These are phyloP conservation scores for Orthonychiurus folsomi DNA, from an alignment of 2,888 invertebrate species.

Conservation along the genomic window DNA sequence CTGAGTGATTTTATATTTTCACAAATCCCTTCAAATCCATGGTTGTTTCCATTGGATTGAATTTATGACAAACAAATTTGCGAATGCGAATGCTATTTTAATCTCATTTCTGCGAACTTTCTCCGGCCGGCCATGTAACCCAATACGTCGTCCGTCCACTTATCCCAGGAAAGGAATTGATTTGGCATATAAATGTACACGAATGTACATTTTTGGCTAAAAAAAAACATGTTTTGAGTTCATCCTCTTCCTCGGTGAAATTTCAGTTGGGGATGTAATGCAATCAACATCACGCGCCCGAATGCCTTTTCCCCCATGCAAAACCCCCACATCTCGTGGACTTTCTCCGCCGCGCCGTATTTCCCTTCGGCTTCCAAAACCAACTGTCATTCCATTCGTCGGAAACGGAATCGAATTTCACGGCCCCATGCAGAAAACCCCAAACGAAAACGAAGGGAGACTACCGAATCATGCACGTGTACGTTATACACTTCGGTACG, in stretches of 20 bases:
- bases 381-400: neutral
- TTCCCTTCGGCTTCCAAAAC: too few relatives aligned
- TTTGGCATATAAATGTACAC: too few relatives aligned
- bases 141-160: too few relatives aligned
- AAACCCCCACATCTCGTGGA: too few relatives aligned
- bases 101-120: too few relatives aligned
- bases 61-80: neutral
- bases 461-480: neutral
- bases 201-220: neutral
- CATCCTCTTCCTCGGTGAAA: neutral
- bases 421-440: neutral
- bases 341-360: too few relatives aligned
- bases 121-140: too few relatives aligned
- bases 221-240: neutral
- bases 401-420: neutral
- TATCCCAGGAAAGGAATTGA: too few relatives aligned
- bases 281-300: neutral
- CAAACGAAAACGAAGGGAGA: neutral
- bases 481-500: too few relatives aligned
- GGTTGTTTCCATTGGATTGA: neutral
- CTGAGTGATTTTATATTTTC: neutral
- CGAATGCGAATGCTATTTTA: neutral
- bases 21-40: neutral
- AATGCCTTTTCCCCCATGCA: too few relatives aligned
- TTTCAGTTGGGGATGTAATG: neutral